Conservation (phyloP, 2,888 invertebrate genomes). For the Pristionchus japonicus region DNA sequence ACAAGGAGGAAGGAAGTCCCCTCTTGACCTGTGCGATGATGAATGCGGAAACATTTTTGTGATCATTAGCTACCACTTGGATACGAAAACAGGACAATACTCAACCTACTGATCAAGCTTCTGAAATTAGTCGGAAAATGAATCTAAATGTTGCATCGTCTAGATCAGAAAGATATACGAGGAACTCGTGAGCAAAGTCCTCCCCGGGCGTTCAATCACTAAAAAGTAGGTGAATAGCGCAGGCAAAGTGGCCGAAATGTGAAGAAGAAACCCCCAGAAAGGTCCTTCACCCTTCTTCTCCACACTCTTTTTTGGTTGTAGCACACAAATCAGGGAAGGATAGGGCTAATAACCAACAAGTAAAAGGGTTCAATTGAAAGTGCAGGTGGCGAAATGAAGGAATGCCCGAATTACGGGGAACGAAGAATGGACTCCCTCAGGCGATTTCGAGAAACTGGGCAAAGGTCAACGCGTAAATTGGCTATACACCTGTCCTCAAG, state of each 20-base stretch:
- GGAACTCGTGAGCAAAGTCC: not conserved
- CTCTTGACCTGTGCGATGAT: not conserved
- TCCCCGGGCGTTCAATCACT: not conserved
- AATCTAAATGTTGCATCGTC: not conserved
- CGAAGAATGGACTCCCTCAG: not conserved
- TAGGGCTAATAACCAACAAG: not conserved
- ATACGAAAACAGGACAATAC: not conserved
- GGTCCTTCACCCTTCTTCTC: conserved; percentile 26
- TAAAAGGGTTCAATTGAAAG: not conserved
- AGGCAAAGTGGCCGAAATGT: not conserved
- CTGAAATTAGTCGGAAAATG: not conserved
- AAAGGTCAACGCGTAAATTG: not conserved
- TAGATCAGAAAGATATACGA: not conserved
- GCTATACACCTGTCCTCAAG: not conserved
- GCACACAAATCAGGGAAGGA: not conserved
- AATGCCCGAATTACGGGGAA: too few relatives aligned
- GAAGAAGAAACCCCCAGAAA: not conserved
- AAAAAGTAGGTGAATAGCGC: conserved; percentile 35
- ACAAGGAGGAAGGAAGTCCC: not conserved
- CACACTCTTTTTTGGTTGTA: not conserved
- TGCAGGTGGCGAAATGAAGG: not conserved
- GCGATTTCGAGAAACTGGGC: conserved; percentile 4
- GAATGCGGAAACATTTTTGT: not conserved
- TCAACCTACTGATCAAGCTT: not conserved
- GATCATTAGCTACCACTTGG: conserved; percentile 28